Percentiles rank a stretch among this genome's conserved stretches.
Conservation (phyloP, 2,888 invertebrate genomes). For the Diabrotica balteata region DNA sequence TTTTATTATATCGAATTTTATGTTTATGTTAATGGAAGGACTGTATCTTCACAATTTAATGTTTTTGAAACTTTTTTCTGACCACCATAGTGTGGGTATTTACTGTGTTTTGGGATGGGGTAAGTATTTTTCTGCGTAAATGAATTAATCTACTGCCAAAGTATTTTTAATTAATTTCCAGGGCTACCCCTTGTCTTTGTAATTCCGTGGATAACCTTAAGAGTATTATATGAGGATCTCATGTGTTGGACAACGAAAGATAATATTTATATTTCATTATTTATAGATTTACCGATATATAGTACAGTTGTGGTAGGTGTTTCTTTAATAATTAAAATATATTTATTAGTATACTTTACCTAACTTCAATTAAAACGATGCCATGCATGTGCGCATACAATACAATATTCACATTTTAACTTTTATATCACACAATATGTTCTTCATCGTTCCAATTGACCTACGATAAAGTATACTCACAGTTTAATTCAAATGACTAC, state of each 20-base stretch:
- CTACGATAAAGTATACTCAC: too few relatives aligned
- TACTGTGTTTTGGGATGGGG: conserved; percentile 73
- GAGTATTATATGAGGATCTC: conserved; percentile 63
- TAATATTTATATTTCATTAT: conserved; percentile 61
- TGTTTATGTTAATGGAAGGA: conserved; percentile 75
- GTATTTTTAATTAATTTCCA: conserved; percentile 44
- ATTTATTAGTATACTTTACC: background rate
- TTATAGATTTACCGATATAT: conserved; percentile 67
- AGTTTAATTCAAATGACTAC: too few relatives aligned
- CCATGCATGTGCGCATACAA: too few relatives aligned
- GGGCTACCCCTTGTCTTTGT: conserved; percentile 67
- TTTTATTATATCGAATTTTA: conserved; percentile 71
- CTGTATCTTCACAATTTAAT: conserved; percentile 74
- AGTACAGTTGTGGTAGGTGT: conserved; percentile 66
- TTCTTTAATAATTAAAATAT: background rate
- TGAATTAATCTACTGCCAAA: background rate
- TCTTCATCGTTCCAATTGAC: too few relatives aligned
- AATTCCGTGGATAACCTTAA: conserved; percentile 66
- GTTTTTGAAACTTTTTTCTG: conserved; percentile 70
- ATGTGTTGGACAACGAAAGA: conserved; percentile 68
- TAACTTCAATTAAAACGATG: too few relatives aligned
- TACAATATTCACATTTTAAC: too few relatives aligned
- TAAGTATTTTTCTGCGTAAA: conserved; percentile 54
- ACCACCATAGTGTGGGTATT: conserved; percentile 65
- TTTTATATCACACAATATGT: too few relatives aligned